Conservation (phyloP, 2,888 invertebrate species). For the Achlya flavicornis region DNA sequence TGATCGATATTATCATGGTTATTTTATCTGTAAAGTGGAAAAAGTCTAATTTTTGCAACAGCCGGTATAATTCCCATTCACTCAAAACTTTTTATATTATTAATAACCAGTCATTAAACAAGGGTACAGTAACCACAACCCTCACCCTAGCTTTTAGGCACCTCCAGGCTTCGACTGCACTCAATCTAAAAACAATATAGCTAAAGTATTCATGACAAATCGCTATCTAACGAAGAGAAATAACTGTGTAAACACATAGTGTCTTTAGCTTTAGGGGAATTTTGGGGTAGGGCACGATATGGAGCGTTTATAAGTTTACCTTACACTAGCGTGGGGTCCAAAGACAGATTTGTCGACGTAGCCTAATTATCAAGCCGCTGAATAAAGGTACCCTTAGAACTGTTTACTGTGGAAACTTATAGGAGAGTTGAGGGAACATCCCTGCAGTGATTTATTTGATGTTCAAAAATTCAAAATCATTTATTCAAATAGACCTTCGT, state of each 20-base stretch:
- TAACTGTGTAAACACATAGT: constrained; percentile 76
- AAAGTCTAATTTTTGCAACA: background rate
- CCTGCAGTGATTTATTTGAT: no score
- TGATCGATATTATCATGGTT: no score
- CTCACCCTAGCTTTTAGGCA: constrained; percentile 37
- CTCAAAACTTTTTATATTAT: constrained; percentile 1
- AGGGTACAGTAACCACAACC: constrained; percentile 41
- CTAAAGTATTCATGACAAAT: constrained; percentile 84
- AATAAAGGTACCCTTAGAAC: no score
- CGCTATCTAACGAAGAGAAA: constrained; percentile 81
- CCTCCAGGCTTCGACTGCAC: constrained; percentile 48
- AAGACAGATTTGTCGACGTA: no score
- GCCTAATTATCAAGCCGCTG: no score
- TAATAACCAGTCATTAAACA: constrained; percentile 7
- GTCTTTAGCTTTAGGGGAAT: constrained; percentile 67
- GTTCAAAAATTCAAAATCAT: no score
- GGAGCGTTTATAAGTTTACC: constrained; percentile 33
- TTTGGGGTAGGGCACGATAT: constrained; percentile 37
- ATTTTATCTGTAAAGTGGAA: background rate
- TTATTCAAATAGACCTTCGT: no score
- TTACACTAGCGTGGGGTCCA: background rate
- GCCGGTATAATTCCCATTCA: background rate
- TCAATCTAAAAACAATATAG: constrained; percentile 83
- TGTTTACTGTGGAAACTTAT: no score
- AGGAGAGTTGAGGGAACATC: no score